A percentile compares a stretch with the other conserved stretches of the same genome.
These are phyloP conservation scores for Bombylius major DNA, from an alignment of 2,888 invertebrate genomes.

Conservation along the genomic window DNA sequence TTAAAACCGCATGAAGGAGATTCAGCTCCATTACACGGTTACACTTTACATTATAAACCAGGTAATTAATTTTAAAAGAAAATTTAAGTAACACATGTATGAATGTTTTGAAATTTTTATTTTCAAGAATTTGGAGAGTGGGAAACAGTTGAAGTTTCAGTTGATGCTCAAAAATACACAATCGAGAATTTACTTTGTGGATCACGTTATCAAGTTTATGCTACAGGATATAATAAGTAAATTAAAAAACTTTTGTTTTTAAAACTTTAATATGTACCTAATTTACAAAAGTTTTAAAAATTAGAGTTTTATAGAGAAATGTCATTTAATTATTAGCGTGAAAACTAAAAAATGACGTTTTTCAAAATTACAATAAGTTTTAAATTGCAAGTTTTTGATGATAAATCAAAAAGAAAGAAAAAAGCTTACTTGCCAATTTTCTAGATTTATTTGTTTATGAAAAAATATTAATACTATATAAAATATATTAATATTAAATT, in stretches of 20 bases:
- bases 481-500: too few relatives aligned
- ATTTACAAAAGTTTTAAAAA: too few relatives aligned
- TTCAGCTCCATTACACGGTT: constrained; percentile 80
- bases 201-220: constrained; percentile 84
- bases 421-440: too few relatives aligned
- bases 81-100: neutral
- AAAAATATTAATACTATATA: too few relatives aligned
- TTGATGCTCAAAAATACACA: constrained; percentile 68
- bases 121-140: constrained; percentile 74
- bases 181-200: constrained; percentile 84
- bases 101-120: neutral
- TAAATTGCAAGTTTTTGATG: too few relatives aligned
- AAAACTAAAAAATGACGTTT: too few relatives aligned
- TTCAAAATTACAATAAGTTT: too few relatives aligned
- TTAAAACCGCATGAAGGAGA: constrained; percentile 62
- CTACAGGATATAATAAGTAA: constrained; percentile 84
- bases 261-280: too few relatives aligned
- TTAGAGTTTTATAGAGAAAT: too few relatives aligned
- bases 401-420: too few relatives aligned
- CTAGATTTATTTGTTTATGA: too few relatives aligned
- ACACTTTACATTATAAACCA: constrained; percentile 84
- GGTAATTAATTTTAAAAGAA: constrained; percentile 17
- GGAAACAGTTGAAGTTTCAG: constrained; percentile 73
- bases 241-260: neutral
- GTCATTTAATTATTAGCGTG: too few relatives aligned